These are phyloP conservation scores for Brienomyrus longianalis DNA, from an alignment of 2,113 vertebrate species.

Conservation along the genomic window DNA sequence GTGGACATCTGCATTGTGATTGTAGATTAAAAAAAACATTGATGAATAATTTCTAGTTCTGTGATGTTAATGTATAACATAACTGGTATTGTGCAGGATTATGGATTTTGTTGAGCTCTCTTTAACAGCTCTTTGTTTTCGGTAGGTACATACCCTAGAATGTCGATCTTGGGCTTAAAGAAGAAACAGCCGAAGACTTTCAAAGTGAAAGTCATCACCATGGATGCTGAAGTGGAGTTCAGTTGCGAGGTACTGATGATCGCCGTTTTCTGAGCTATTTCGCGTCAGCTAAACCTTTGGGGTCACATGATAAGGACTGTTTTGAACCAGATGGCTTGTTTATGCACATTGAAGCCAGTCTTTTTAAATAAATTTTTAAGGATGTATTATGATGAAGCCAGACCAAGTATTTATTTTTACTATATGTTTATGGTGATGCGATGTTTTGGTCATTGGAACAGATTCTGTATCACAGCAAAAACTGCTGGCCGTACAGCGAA, in stretches of 20 bases:
- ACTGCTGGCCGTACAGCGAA: not conserved
- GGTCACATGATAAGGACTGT: not conserved
- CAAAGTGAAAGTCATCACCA: conserved; percentile 82
- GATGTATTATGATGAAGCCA: not conserved
- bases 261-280: not conserved
- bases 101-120: not conserved
- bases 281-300: not conserved
- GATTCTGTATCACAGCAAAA: not conserved
- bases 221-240: conserved; percentile 91
- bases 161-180: conserved; percentile 85
- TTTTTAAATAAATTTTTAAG: not conserved
- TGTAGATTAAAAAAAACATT: not conserved
- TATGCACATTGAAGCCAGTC: not conserved
- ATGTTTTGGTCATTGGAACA: not conserved
- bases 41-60: not conserved
- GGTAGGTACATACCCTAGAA: conserved; percentile 31
- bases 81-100: not conserved
- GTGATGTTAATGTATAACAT: not conserved
- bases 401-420: not conserved
- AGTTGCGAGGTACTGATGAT: conserved; percentile 74
- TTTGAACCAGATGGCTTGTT: not conserved
- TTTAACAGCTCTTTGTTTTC: not conserved
- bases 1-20: not conserved
- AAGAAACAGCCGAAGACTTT: conserved; percentile 89
- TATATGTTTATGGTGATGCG: not conserved